Percentiles rank a stretch among this genome's conserved stretches.
Conservation (phyloP, 2,797 vertebrate genomes). For the Apodemus agrarius region DNA sequence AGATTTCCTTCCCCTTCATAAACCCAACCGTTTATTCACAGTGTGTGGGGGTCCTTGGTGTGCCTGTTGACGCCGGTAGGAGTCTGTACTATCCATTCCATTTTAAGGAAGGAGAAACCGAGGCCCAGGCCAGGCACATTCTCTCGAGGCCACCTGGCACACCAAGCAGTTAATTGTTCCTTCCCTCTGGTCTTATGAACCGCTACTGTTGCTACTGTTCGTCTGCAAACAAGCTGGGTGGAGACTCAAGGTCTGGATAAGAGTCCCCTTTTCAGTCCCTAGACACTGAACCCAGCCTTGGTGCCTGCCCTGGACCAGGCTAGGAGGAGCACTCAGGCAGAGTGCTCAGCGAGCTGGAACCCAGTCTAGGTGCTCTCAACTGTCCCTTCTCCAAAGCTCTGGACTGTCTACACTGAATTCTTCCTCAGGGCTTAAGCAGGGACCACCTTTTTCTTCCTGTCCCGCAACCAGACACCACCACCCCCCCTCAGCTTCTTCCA, state of each 20-base stretch:
- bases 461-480: no score
- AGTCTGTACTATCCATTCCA: not conserved
- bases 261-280: not conserved
- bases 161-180: not conserved
- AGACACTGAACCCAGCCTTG: not conserved
- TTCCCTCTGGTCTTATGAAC: not conserved
- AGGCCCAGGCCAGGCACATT: not conserved
- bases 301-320: not conserved
- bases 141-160: not conserved
- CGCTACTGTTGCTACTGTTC: not conserved
- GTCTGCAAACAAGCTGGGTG: not conserved
- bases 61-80: not conserved
- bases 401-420: not conserved
- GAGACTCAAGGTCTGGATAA: not conserved
- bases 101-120: slow-evolving; percentile 44
- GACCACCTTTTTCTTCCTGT: not conserved
- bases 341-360: not conserved
- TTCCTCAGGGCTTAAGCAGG: not conserved
- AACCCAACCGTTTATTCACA: not conserved
- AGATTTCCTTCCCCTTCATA: not conserved
- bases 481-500: not conserved
- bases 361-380: fast-evolving
- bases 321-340: not conserved
- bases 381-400: not conserved
- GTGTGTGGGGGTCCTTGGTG: not conserved